Percentiles rank a stretch among this genome's conserved stretches.
phyloP scores from a whole-genome alignment of 2,797 vertebrate species.

The Eulemur rubriventer region DNA sequence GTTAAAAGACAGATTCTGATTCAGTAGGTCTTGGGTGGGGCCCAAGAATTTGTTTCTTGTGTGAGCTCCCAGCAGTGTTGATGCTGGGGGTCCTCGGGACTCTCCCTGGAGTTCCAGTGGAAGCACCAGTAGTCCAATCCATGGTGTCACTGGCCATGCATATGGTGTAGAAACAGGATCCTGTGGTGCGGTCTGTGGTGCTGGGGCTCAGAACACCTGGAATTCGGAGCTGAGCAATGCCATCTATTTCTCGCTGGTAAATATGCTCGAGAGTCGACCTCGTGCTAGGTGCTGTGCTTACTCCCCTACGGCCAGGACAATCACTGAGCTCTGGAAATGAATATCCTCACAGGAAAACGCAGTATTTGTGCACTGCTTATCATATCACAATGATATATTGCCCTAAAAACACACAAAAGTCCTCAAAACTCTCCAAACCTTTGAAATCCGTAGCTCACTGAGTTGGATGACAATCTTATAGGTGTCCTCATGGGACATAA shows the following conservation, averaged over 20 bases:
- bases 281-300: background rate
- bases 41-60: background rate
- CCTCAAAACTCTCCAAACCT: background rate
- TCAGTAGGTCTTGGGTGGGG: background rate
- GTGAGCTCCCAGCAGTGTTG: background rate
- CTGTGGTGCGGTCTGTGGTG: background rate
- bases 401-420: background rate
- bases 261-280: background rate
- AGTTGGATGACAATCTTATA: background rate
- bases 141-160: background rate
- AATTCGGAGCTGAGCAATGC: background rate
- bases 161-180: background rate
- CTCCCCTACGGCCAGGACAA: background rate
- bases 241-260: background rate
- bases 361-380: background rate
- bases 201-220: background rate
- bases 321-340: background rate
- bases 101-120: background rate
- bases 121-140: background rate
- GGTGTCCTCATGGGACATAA: background rate
- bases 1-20: background rate
- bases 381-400: background rate
- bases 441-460: background rate
- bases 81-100: background rate
- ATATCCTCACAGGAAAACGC: background rate